These are phyloP conservation scores for Psilopsiagon aurifrons DNA, from an alignment of 2,113 vertebrate species.

Conservation along the genomic window DNA sequence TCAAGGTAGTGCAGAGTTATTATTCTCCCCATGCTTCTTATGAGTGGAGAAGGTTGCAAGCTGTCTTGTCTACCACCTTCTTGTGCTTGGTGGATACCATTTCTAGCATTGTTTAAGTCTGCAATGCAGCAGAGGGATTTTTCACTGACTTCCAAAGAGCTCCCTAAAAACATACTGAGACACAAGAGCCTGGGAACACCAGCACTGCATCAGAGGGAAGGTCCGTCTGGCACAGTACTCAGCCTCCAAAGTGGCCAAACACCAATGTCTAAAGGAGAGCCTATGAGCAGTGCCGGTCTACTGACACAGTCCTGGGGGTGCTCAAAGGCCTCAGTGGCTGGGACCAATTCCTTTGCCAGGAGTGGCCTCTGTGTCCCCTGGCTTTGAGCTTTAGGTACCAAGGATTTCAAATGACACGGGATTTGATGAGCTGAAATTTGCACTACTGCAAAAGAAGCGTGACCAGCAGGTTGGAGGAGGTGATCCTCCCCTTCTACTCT, in stretches of 20 bases:
- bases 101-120: neutral
- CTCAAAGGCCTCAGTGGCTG: neutral
- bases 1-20: accelerated
- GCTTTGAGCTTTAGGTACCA: neutral
- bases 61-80: neutral
- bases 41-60: neutral
- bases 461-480: neutral
- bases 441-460: neutral
- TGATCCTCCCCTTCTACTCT: neutral
- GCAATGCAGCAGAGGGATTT: neutral
- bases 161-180: neutral
- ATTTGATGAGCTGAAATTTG: neutral
- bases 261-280: neutral
- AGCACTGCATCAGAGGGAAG: neutral
- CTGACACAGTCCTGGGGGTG: neutral
- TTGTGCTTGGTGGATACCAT: neutral
- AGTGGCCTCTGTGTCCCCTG: neutral
- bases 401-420: neutral
- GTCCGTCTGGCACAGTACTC: neutral
- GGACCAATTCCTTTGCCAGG: neutral
- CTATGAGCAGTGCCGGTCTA: neutral
- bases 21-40: neutral
- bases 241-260: neutral
- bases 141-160: neutral
- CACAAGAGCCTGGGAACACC: neutral